A percentile compares a stretch with the other conserved stretches of the same genome.
Evolutionary conservation across 2,797 vertebrate genomes (phyloP).

Genomic region (Acomys russatus): DNA sequence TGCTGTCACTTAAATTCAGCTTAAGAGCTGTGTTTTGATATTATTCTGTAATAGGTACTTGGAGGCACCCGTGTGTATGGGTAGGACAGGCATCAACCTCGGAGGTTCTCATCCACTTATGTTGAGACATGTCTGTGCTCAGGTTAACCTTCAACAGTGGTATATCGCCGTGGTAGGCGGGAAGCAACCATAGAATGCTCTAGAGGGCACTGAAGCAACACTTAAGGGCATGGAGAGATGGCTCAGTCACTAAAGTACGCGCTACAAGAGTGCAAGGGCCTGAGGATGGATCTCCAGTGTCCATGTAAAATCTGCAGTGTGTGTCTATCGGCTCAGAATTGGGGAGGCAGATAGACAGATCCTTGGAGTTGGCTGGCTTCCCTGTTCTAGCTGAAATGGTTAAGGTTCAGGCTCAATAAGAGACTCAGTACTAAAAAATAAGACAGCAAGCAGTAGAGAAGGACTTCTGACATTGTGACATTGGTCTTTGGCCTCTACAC

Average conservation of each 20-base stretch:
- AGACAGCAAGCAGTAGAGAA: background rate
- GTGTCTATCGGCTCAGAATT: background rate
- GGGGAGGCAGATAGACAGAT: background rate
- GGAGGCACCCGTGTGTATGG: background rate
- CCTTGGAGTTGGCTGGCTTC: background rate
- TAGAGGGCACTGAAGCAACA: background rate
- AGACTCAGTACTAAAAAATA: background rate
- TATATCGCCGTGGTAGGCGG: fast-evolving
- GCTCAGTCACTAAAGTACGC: background rate
- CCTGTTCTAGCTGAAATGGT: background rate
- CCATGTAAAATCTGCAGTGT: background rate
- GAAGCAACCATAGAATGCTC: background rate
- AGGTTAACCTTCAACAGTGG: too few relatives aligned
- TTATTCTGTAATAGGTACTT: background rate
- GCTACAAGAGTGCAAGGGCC: background rate
- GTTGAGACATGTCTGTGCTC: background rate
- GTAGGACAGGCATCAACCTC: background rate
- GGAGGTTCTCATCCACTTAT: background rate
- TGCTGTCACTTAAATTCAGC: background rate
- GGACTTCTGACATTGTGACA: background rate
- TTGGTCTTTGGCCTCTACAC: background rate
- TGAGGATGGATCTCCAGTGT: background rate
- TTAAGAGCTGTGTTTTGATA: background rate
- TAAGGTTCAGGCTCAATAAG: background rate
- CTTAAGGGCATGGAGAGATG: background rate